phyloP scores from a whole-genome alignment of 2,888 invertebrate species.

The Eretmocerus hayati region DNA sequence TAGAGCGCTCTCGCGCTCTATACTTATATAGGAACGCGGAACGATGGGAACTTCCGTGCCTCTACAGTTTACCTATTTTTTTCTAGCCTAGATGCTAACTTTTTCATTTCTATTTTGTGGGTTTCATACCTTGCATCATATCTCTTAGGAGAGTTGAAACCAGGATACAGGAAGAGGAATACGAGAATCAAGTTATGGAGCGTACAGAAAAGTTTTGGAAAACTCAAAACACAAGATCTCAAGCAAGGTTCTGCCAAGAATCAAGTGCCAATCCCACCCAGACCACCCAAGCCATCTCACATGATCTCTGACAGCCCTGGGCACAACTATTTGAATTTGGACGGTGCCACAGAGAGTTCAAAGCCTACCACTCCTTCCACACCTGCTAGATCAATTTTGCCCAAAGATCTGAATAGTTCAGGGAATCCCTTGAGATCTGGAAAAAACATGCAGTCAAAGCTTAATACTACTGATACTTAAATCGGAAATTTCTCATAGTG shows the following conservation, averaged over 20 bases:
- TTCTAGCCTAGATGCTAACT: no score
- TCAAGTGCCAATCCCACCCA: slow-evolving; percentile 58
- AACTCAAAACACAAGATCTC: no score
- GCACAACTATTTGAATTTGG: slow-evolving; percentile 50
- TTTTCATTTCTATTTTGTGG: not conserved
- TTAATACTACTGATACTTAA: no score
- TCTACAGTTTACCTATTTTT: no score
- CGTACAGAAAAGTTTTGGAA: slow-evolving; percentile 54
- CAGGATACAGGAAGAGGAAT: slow-evolving; percentile 55
- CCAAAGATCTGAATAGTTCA: slow-evolving; percentile 9
- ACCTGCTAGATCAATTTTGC: slow-evolving; percentile 26
- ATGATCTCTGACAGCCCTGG: slow-evolving; percentile 46
- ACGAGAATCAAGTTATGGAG: no score
- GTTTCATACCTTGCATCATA: slow-evolving; percentile 19
- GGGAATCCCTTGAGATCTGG: no score
- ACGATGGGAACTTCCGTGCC: no score
- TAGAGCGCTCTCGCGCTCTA: no score
- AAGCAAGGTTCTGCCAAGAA: slow-evolving; percentile 36
- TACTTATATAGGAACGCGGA: no score
- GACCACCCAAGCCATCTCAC: slow-evolving; percentile 69
- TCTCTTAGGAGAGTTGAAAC: slow-evolving; percentile 48
- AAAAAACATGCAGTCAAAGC: no score
- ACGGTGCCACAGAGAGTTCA: slow-evolving; percentile 41
- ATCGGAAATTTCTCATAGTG: no score
- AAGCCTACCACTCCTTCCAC: slow-evolving; percentile 44